Evolutionary conservation across 2,113 vertebrate species (phyloP).

Genomic region (Piprites chloris): DNA sequence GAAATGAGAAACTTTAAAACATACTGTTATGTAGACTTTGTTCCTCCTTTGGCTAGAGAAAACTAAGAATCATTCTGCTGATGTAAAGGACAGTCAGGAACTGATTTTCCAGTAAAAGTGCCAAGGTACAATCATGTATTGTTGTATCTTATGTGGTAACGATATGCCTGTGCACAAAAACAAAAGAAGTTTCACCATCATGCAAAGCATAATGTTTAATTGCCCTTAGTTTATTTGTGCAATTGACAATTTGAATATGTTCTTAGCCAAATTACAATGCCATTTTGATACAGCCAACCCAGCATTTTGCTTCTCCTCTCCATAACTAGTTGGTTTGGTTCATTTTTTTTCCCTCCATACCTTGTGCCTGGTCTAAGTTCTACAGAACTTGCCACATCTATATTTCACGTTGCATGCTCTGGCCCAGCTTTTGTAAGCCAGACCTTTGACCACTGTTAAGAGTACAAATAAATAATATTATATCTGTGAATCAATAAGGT

Average conservation of each 20-base stretch:
- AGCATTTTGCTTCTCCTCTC: neutral
- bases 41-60: neutral
- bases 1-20: neutral
- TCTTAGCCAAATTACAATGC: neutral
- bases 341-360: fast-evolving
- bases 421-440: neutral
- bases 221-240: neutral
- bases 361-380: neutral
- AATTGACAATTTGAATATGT: neutral
- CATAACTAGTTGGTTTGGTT: neutral
- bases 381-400: neutral
- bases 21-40: neutral
- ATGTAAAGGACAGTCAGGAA: neutral
- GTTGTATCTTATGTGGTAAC: neutral
- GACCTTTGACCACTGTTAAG: neutral
- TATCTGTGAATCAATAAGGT: neutral
- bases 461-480: neutral
- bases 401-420: neutral
- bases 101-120: neutral
- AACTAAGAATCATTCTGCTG: neutral
- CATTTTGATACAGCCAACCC: neutral
- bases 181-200: neutral
- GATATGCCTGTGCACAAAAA: neutral
- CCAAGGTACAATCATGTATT: neutral
- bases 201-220: neutral